Evolutionary conservation across 2,888 invertebrate genomes (phyloP).

Genomic region (Pyrochroa serraticornis): DNA sequence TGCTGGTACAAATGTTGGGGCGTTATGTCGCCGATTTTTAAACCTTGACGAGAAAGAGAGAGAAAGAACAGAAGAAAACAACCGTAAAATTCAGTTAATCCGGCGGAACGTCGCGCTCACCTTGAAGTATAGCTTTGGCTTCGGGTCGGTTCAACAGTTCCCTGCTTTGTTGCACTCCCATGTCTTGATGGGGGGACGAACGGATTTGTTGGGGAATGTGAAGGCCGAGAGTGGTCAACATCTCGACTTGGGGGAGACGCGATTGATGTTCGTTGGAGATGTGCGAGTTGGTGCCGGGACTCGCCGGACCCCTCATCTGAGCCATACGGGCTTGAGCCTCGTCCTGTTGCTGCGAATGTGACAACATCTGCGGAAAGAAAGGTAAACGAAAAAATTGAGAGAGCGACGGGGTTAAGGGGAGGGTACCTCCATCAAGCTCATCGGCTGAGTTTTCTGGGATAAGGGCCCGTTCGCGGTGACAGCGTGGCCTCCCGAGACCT

Average conservation of each 20-base stretch:
- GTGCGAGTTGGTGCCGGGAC: conserved; percentile 7
- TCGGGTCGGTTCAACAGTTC: conserved; percentile 76
- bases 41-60: conserved; percentile 58
- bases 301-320: conserved; percentile 25
- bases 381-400: neutral
- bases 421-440: conserved; percentile 66
- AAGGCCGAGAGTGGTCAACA: conserved; percentile 52
- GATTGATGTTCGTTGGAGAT: conserved; percentile 23
- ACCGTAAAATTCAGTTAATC: conserved; percentile 6
- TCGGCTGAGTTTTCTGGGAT: conserved; percentile 57
- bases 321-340: conserved; percentile 48
- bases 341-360: conserved; percentile 61
- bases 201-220: conserved; percentile 43
- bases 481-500: conserved; percentile 71
- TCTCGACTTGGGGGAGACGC: conserved; percentile 46
- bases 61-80: neutral
- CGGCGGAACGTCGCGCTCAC: conserved; percentile 52
- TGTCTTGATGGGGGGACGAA: conserved; percentile 57
- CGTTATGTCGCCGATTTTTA: conserved; percentile 79
- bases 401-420: neutral
- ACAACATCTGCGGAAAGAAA: conserved; percentile 62
- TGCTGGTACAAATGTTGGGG: conserved; percentile 78
- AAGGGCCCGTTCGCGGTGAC: conserved; percentile 65
- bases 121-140: conserved; percentile 78
- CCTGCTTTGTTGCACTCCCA: conserved; percentile 61